phyloP scores from a whole-genome alignment of 2,113 vertebrate species.

The Microcebus ravelobensis region DNA sequence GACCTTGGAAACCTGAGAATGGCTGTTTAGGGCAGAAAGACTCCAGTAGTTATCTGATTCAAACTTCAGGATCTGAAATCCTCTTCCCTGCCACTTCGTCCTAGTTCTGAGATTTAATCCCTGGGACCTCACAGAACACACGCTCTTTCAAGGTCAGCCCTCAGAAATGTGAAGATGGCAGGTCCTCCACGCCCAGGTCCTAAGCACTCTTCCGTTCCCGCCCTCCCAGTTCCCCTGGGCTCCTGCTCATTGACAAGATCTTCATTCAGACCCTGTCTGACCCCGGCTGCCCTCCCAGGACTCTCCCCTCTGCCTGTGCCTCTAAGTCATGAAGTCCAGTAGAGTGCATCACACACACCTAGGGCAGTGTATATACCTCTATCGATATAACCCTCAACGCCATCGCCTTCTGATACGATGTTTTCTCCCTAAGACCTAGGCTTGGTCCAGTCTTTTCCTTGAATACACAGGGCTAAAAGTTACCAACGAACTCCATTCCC shows the following conservation, averaged over 20 bases:
- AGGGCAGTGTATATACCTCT: background rate
- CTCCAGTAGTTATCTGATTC: background rate
- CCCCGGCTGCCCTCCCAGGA: background rate
- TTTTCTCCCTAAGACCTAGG: background rate
- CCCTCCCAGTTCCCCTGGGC: background rate
- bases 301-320: background rate
- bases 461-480: background rate
- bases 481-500: background rate
- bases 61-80: background rate
- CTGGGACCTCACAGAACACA: background rate
- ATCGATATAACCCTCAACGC: background rate
- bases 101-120: background rate
- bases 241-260: background rate
- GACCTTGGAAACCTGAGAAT: background rate
- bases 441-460: background rate
- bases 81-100: background rate
- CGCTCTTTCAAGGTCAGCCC: background rate
- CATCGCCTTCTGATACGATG: background rate
- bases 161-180: background rate
- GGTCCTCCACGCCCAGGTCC: too few relatives aligned
- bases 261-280: background rate
- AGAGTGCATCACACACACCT: background rate
- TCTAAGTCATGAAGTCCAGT: background rate
- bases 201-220: too few relatives aligned
- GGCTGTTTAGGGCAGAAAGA: background rate